Evolutionary conservation across 2,888 invertebrate genomes (phyloP).

Genomic region (Caenorhabditis sp.): DNA sequence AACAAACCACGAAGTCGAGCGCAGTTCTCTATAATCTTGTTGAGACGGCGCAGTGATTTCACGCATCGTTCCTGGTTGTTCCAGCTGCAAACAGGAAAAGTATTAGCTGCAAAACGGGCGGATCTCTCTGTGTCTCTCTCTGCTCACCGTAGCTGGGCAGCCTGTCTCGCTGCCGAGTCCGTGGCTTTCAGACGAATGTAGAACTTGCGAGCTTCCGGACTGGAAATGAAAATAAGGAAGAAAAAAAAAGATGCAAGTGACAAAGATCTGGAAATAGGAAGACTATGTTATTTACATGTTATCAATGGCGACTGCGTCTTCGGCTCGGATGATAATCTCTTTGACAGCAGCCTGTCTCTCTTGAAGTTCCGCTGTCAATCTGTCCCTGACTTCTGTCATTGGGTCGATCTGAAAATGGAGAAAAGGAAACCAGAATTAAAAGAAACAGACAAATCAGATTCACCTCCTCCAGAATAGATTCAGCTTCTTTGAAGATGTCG

Average conservation of each 20-base stretch:
- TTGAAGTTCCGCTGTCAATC: constrained; percentile 76
- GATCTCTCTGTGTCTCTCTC: too few relatives aligned
- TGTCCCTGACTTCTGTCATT: constrained; percentile 75
- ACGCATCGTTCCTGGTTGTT: constrained; percentile 72
- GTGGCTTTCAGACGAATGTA: constrained; percentile 70
- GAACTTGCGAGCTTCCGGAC: constrained; percentile 66
- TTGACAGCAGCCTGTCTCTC: constrained; percentile 77
- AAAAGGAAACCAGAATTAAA: background rate
- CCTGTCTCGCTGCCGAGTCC: constrained; percentile 71
- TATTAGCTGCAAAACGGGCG: background rate
- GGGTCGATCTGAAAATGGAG: constrained; percentile 75
- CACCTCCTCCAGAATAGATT: constrained; percentile 73
- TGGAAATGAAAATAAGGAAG: too few relatives aligned
- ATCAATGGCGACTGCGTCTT: constrained; percentile 75
- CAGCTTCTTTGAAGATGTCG: constrained; percentile 66
- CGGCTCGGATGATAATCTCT: constrained; percentile 79
- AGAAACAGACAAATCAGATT: too few relatives aligned
- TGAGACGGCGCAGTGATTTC: constrained; percentile 68
- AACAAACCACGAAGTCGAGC: constrained; percentile 68
- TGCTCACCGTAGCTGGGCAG: constrained; percentile 52
- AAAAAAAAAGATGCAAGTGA: constrained; percentile 17
- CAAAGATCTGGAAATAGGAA: background rate
- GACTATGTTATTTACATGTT: constrained; percentile 70
- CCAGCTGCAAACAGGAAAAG: constrained; percentile 36
- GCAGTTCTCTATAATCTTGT: constrained; percentile 72